Base-by-base conservation (phyloP, 1,140 invertebrate genomes). In the Platyura marginata region DNA sequence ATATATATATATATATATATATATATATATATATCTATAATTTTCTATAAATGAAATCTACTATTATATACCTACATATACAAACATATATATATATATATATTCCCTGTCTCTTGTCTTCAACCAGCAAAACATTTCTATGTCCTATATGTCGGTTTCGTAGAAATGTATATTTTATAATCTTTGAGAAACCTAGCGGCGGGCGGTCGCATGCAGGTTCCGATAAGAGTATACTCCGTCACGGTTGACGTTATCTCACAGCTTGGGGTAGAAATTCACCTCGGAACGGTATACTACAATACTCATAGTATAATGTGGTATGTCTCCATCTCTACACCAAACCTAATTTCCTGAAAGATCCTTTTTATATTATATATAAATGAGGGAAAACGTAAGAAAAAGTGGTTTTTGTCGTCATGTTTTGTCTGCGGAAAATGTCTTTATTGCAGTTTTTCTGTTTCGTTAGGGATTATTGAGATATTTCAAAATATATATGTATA, bases 231-330 rank as follows among this genome's bases (percentile, higher is more conserved):
- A 18, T 38, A 38, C 18, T 38, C 36, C n/a, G 36, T 38, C 36
- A 38, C 36, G 36, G 36, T 38, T 38, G 36, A 38, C 36, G 36
- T 38, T 38, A 38, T 38, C 36, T 38, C 36, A 38, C 36, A 38
- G 36, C 36, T 38, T 38, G 36, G 36, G 36, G 36, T 38, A 38
- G 36, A 38, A 38, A 18, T 38, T 38, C 25, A 29, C 25, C 25
- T 29, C 13, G n/a, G n/a, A n/a, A n/a, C n/a, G n/a, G n/a, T n/a
- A n/a, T n/a, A n/a, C n/a, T n/a, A n/a, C n/a, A n/a, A n/a, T n/a
- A n/a, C n/a, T n/a, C n/a, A n/a, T n/a, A n/a, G n/a, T n/a, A n/a
- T n/a, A n/a, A n/a, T n/a, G n/a, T n/a, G n/a, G n/a, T 8, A 29
- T 29, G 25, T 13, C 25, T 13, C 25, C 13, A 29, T 13, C 25